Evolutionary conservation across 2,113 vertebrate species (phyloP).

Genomic region (Chaenogobius annularis): DNA sequence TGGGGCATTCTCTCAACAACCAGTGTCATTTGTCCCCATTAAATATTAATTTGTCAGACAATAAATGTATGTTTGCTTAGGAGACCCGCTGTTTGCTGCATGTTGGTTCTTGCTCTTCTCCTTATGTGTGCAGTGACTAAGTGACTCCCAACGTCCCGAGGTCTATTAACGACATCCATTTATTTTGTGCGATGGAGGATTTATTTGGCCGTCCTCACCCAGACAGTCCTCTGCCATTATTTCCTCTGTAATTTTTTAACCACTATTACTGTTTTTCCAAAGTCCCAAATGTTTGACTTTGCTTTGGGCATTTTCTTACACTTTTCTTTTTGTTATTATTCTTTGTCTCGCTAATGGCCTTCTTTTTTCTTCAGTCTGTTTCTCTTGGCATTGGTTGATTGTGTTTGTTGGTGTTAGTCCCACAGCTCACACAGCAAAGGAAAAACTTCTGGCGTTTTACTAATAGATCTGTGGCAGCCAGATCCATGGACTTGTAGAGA

Average conservation of each 20-base stretch:
- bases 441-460: constrained; percentile 60
- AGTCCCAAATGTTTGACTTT: constrained; percentile 50
- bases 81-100: constrained; percentile 3
- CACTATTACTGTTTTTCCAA: constrained; percentile 67
- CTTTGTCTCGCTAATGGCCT: constrained; percentile 20
- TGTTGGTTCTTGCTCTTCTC: constrained; percentile 23
- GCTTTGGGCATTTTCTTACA: constrained; percentile 38
- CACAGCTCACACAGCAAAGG: constrained; percentile 46
- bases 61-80: constrained; percentile 59
- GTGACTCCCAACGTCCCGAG: constrained; percentile 45
- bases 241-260: constrained; percentile 56
- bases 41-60: constrained; percentile 59
- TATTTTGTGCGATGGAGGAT: constrained; percentile 55
- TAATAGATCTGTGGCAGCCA: constrained; percentile 65
- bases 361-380: constrained; percentile 37
- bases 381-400: constrained; percentile 45
- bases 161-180: constrained; percentile 66
- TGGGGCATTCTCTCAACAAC: constrained; percentile 40
- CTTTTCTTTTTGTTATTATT: constrained; percentile 11
- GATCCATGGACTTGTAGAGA: constrained; percentile 31
- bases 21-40: constrained; percentile 54
- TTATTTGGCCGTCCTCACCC: constrained; percentile 53
- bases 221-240: constrained; percentile 40
- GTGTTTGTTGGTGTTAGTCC: constrained; percentile 49
- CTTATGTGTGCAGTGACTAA: constrained; percentile 37